Base-by-base conservation (phyloP, 2,797 vertebrate genomes). In the Spinibarbus caldwelli region DNA sequence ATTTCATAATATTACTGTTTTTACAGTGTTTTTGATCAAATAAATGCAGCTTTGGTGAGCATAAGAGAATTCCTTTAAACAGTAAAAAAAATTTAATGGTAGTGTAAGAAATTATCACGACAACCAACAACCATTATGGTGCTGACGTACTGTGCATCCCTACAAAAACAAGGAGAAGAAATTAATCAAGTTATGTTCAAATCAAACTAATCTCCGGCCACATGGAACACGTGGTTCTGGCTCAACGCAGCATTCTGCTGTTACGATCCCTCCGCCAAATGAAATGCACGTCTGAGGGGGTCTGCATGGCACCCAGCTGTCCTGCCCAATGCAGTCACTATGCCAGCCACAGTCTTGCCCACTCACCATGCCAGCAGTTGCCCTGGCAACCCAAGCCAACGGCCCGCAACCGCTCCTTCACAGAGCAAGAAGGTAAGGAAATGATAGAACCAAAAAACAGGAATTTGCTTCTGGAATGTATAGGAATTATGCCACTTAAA, bases 361-460 rank as follows among this genome's bases (percentile, higher is more conserved):
- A 41, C 67, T 88, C 78, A 59, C 83, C 84, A 82, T 86, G 86
- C 87, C 87, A 90, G 84, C 86, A 85, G 89, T 89, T 89, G 73
- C 86, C 87, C 86, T 83, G 86, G 85, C 78, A 89, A 88, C 87
- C 72, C 78, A 66, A 67, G 80, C 70, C 34, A 41, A 82, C 12
- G 43, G 59, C 78, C 86, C 45, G 26, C 81, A 84, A 31, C 47
- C 1, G 17, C 26, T 70, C 36, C 12, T 36, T 67, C 17, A 78
- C 64, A 41, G 31, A 85, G 71, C 34, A 75, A 23, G 68, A 82
- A 34, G 57, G 34, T 57, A 68, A 71, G 70, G 57, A 59, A 85
- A 84, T 8, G 8, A 67, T 34, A 8, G 31, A 67, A 21, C 17
- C 31, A 66, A 19, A 26, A 29, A 26, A 62, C 15, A 14, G 11